Evolutionary conservation across 2,888 invertebrate species (phyloP).

Genomic region (Hirtodrosophila confusa): DNA sequence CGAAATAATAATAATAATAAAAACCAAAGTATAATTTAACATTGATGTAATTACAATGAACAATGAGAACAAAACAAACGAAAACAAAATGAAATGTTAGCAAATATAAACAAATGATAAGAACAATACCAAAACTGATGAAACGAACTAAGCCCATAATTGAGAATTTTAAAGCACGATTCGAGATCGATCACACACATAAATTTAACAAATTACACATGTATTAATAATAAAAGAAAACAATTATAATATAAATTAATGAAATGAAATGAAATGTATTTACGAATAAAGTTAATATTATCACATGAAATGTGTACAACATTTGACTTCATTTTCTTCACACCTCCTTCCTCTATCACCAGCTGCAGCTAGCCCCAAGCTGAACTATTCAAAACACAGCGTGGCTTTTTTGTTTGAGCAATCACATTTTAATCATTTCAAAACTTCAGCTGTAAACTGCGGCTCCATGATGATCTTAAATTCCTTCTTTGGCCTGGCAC

Average conservation of each 20-base stretch:
- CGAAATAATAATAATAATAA: neutral
- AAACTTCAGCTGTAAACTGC: constrained; percentile 77
- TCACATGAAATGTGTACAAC: constrained; percentile 67
- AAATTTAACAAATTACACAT: constrained; percentile 76
- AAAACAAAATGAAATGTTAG: constrained; percentile 37
- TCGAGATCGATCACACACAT: constrained; percentile 62
- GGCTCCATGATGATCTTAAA: constrained; percentile 71
- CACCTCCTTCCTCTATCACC: too few relatives aligned
- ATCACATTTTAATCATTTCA: constrained; percentile 46
- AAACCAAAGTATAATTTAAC: constrained; percentile 47
- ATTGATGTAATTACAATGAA: constrained; percentile 41
- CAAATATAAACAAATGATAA: constrained; percentile 30
- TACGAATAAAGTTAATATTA: constrained; percentile 78
- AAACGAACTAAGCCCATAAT: constrained; percentile 64
- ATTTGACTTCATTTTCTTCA: constrained; percentile 21
- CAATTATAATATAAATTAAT: constrained; percentile 67
- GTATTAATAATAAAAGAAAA: constrained; percentile 65
- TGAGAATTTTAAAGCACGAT: constrained; percentile 70
- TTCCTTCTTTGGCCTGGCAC: constrained; percentile 31
- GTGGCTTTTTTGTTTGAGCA: too few relatives aligned
- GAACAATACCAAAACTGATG: constrained; percentile 15
- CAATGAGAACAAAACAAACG: constrained; percentile 7
- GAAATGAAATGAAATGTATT: constrained; percentile 70
- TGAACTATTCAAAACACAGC: neutral
- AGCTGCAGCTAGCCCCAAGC: too few relatives aligned